Evolutionary conservation across 2,797 vertebrate genomes (phyloP).

Genomic region (Pachyuromys duprasi): DNA sequence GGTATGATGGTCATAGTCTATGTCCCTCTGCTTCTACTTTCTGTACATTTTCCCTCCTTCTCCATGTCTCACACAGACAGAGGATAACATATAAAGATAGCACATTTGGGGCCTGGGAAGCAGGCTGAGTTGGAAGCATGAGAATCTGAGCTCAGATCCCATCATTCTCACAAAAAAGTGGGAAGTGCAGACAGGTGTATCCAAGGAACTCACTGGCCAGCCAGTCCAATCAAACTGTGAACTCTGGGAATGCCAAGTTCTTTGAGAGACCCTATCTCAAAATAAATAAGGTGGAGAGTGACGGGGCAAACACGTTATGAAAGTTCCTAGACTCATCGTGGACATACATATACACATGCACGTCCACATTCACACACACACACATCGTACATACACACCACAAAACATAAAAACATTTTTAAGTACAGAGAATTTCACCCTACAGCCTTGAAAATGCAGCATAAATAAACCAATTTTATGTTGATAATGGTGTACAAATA

Average conservation of each 20-base stretch:
- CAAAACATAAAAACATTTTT: not conserved
- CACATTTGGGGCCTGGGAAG: not conserved
- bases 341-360: not conserved
- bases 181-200: not conserved
- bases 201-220: not conserved
- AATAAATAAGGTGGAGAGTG: not conserved
- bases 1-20: not conserved
- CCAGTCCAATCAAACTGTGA: not conserved
- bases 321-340: not conserved
- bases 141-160: not conserved
- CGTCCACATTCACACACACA: not conserved
- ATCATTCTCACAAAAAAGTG: not conserved
- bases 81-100: not conserved
- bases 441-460: constrained; percentile 6
- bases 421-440: not conserved
- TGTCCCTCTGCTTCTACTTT: not conserved
- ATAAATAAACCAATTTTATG: not conserved
- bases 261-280: not conserved
- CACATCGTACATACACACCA: fast-evolving
- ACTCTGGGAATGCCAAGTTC: too few species aligned
- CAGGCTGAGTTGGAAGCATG: not conserved
- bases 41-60: fast-evolving
- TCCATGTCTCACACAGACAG: not conserved
- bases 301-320: not conserved
- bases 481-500: not conserved